Evolutionary conservation across 2,888 invertebrate species (phyloP), one percentile per base, ranked within the genome.

Genomic region (Ganaspis brasiliensis): DNA sequence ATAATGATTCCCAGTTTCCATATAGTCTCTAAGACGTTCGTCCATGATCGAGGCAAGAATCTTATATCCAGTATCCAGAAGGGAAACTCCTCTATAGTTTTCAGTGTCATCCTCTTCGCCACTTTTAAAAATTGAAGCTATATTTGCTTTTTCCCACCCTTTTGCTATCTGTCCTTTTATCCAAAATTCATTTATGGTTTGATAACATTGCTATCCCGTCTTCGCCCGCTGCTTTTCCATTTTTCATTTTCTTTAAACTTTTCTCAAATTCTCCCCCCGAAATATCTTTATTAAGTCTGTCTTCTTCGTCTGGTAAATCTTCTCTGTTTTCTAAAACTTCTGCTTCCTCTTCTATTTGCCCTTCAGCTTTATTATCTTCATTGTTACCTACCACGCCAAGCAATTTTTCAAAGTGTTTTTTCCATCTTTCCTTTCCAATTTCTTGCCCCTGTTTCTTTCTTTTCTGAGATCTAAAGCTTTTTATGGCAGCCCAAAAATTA

Each of bases 161-260:
- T 57, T 19, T 1, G 52, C 37, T 12, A 78, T 2, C 19, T 73
- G n/a, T 0, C 75, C 70, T 49, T 40, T 10, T 21, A 31, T 56
- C 59, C 70, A 75, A 4, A 78, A 31, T n/a, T 19, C 73, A 5
- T 72, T 19, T 14, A 67, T 16, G 6, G 8, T 52, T 16, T 52
- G 5, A n/a, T 16, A 2, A 9, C 1, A 0, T 26, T 12, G 56
- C 8, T 1, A 77, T 24, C 10, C 72, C 74, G 14, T 74, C 74
- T 35, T 74, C 72, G 4, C 74, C 72, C 10, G 52, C 55, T 31
- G 74, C 77, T 61, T 77, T 63, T 4, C 56, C n/a, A n/a, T n/a
- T n/a, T n/a, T n/a, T n/a, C 19, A 16, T 45, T 40, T n/a, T 40
- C 26, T 4, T 57, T 26, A 14, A 73, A 3, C 16, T 14, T 2